Evolutionary conservation across 2,888 invertebrate genomes (phyloP), one percentile per base, ranked within the genome.

Genomic region (Lingula anatina): DNA sequence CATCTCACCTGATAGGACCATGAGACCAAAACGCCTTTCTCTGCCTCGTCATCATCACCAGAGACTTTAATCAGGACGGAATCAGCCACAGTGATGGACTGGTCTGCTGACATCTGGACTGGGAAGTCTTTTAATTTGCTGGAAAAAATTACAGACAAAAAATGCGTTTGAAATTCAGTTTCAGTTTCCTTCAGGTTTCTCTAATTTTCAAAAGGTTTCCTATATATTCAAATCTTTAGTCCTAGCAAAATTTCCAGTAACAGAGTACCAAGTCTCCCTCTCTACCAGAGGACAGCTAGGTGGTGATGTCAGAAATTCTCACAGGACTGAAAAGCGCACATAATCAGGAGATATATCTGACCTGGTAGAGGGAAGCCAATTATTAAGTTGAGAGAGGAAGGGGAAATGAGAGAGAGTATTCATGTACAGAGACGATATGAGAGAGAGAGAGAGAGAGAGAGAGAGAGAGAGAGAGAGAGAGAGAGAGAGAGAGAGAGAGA

Each of bases 1-100:
- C 50, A 39, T 15, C 57, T 44, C 53, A 79, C 70, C 64, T 71
- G 68, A 54, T 93, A 91, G 3, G 90, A 90, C 95, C 95, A 96
- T 0, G 94, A 91, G 2, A 95, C 89, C 65, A 90, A 86, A 49
- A 94, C 86, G 66, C 86, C 89, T 74, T 94, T 95, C 50, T 87
- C 85, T 56, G 88, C 74, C 21, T 77, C 89, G 61, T 88, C 86
- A 51, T 86, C 85, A 45, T 88, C 88, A 12, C 89, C 89, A 71
- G 92, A 90, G 1, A 95, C 88, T 77, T 90, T 91, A 7, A 95
- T 86, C 40, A 91, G 82, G n/a, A 94, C 91, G 0, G 89, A 89
- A 71, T 94, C 93, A 0, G 71, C 68, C 21, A 94, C 84, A 1
- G 86, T 86, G 70, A 94, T 89, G 44, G 87, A 86, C 2, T 76